phyloP scores from a whole-genome alignment of 2,797 vertebrate species.

The Sebastes aleutianus region DNA sequence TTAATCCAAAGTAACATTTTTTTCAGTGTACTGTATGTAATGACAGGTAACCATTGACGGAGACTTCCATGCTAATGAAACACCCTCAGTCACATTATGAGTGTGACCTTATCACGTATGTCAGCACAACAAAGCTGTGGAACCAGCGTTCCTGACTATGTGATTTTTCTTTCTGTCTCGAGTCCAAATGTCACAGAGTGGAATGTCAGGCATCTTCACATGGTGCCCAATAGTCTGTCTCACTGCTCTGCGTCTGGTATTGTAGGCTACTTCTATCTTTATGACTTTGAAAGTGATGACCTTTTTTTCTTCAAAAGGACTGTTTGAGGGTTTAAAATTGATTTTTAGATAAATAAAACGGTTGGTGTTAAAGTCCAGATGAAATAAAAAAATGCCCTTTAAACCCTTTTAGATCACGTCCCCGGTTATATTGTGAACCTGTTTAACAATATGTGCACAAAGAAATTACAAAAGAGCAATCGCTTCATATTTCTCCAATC shows the following conservation, averaged over 20 bases:
- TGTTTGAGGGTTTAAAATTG: not conserved
- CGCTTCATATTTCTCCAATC: too few species aligned
- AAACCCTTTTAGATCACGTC: too few species aligned
- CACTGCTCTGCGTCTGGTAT: not conserved
- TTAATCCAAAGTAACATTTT: too few species aligned
- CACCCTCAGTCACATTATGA: not conserved
- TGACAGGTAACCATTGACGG: not conserved
- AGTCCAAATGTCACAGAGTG: not conserved
- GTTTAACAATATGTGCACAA: too few species aligned
- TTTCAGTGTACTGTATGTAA: too few species aligned
- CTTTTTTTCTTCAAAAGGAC: not conserved
- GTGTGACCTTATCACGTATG: not conserved
- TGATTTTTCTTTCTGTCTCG: not conserved
- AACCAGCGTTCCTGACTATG: not conserved
- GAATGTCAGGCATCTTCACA: not conserved
- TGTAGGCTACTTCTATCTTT: not conserved
- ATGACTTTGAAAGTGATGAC: not conserved
- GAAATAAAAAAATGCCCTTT: too few species aligned
- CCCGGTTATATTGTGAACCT: too few species aligned
- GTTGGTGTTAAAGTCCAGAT: not conserved
- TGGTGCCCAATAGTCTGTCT: constrained; percentile 39
- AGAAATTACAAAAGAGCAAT: too few species aligned
- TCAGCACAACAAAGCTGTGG: not conserved
- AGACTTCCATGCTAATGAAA: not conserved
- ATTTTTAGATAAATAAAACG: not conserved